phyloP scores from a whole-genome alignment of 2,113 vertebrate genomes.

The Chlorodrepanis virens region DNA sequence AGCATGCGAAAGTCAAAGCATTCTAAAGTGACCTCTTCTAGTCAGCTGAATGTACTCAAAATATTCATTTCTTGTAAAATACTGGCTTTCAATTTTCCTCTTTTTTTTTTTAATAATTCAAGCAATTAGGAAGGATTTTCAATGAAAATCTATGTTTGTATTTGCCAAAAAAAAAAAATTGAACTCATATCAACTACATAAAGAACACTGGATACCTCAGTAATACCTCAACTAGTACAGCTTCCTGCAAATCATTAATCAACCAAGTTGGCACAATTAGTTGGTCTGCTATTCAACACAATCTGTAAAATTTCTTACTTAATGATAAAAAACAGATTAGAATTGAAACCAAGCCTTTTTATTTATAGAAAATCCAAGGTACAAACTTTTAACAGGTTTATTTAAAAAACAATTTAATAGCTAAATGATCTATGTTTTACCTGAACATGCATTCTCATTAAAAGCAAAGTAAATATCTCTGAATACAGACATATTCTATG shows the following conservation, averaged over 20 bases:
- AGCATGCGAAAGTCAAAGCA: not conserved
- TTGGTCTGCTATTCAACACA: not conserved
- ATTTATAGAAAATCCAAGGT: slow-evolving; percentile 1
- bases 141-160: not conserved
- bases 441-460: slow-evolving; percentile 75
- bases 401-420: slow-evolving; percentile 66
- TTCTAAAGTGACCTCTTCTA: not conserved
- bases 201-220: not conserved
- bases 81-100: not conserved
- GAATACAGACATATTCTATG: slow-evolving; percentile 59
- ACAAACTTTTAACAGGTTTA: slow-evolving; percentile 64
- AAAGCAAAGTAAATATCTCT: slow-evolving; percentile 69
- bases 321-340: not conserved
- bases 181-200: not conserved
- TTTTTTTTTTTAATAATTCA: not conserved
- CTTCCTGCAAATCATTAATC: not conserved
- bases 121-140: not conserved
- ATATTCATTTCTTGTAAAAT: not conserved
- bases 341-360: not conserved
- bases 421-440: slow-evolving; percentile 71
- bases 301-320: not conserved
- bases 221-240: not conserved
- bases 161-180: not conserved
- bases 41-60: not conserved
- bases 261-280: not conserved